Evolutionary conservation across 1,140 invertebrate genomes (phyloP).

Genomic region (Drosophila fuyamai): DNA sequence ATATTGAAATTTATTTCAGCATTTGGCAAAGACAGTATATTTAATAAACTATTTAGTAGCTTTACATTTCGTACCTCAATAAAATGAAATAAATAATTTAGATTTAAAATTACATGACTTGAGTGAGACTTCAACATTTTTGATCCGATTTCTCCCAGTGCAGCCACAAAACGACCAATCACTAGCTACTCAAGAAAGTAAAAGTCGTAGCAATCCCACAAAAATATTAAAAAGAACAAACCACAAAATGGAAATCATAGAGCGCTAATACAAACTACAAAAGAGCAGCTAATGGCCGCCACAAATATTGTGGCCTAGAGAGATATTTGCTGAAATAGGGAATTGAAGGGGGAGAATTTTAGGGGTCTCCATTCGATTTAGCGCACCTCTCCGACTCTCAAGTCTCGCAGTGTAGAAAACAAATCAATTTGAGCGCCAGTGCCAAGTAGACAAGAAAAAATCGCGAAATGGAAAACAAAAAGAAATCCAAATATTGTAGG

Average conservation of each 20-base stretch:
- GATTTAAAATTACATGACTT: background rate
- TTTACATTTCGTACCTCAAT: too few relatives aligned
- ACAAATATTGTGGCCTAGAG: slow-evolving; percentile 19
- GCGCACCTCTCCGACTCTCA: slow-evolving; percentile 18
- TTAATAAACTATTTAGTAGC: too few relatives aligned
- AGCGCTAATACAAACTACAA: slow-evolving; percentile 41
- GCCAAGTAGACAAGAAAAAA: slow-evolving; percentile 23
- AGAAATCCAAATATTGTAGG: slow-evolving; percentile 53
- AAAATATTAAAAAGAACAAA: slow-evolving; percentile 29
- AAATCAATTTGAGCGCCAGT: slow-evolving; percentile 67
- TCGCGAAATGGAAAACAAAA: slow-evolving; percentile 5
- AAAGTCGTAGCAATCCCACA: slow-evolving; percentile 34
- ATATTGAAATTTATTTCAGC: too few relatives aligned
- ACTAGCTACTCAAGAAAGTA: slow-evolving; percentile 30
- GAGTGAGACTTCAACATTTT: background rate
- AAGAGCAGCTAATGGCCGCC: slow-evolving; percentile 30
- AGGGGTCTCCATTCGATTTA: slow-evolving; percentile 19
- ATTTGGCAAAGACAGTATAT: too few relatives aligned
- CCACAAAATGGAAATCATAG: slow-evolving; percentile 14
- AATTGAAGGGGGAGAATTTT: background rate
- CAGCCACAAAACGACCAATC: background rate
- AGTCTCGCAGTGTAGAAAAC: slow-evolving; percentile 35
- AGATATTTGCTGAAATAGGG: slow-evolving; percentile 7
- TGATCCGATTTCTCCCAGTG: background rate
- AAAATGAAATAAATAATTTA: too few relatives aligned